Evolutionary conservation across 2,888 invertebrate genomes (phyloP).

Genomic region (Zaprionus obscuricornis): DNA sequence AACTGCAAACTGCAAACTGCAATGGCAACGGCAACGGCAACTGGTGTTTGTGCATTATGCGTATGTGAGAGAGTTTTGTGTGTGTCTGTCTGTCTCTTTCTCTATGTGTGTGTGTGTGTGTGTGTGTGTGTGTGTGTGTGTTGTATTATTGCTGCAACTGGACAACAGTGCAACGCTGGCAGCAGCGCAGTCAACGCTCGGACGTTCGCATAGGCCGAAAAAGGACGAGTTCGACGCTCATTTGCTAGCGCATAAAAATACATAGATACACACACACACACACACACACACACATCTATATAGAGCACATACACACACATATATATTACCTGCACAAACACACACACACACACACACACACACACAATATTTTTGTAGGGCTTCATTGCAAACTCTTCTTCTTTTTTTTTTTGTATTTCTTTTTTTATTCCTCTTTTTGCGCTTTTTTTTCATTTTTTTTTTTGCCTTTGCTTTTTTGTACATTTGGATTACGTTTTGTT

Average conservation of each 20-base stretch:
- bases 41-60: constrained; percentile 75
- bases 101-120: not conserved
- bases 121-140: constrained; percentile 4
- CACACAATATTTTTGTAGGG: too few species aligned
- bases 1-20: not conserved
- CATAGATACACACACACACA: constrained; percentile 6
- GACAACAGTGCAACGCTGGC: constrained; percentile 4
- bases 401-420: constrained; percentile 10
- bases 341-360: too few species aligned
- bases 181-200: constrained; percentile 31
- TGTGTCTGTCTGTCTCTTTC: too few species aligned
- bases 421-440: too few species aligned
- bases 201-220: constrained; percentile 72
- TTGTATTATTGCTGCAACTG: constrained; percentile 23
- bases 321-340: constrained; percentile 31
- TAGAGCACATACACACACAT: constrained; percentile 25
- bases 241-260: constrained; percentile 56
- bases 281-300: too few species aligned
- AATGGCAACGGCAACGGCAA: constrained; percentile 67
- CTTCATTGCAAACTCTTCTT: constrained; percentile 65
- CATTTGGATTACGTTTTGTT: constrained; percentile 79
- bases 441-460: constrained; percentile 29
- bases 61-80: constrained; percentile 39
- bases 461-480: constrained; percentile 35
- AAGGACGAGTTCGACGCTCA: constrained; percentile 72